A percentile compares a stretch with the other conserved stretches of the same genome.
These are phyloP conservation scores for Gasterosteus aculeatus DNA, from an alignment of 2,113 vertebrate species.

Conservation along the genomic window DNA sequence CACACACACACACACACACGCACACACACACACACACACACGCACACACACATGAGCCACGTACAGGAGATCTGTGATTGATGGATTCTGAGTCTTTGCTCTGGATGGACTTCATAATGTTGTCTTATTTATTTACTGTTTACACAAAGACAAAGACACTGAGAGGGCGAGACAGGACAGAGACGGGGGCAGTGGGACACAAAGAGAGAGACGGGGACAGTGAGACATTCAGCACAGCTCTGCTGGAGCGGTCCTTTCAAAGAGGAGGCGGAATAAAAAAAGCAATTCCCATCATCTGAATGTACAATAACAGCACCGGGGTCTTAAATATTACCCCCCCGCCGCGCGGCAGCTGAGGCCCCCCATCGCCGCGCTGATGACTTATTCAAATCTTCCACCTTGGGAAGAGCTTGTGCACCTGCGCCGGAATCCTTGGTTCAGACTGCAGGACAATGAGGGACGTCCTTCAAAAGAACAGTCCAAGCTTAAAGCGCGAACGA, in stretches of 20 bases:
- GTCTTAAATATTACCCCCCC: conserved; percentile 34
- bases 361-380: neutral
- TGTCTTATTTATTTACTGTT: neutral
- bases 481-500: no score
- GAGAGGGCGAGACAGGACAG: neutral
- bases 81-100: neutral
- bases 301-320: conserved; percentile 45
- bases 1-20: conserved; percentile 36
- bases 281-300: conserved; percentile 23
- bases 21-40: conserved; percentile 32
- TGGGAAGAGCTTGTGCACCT: neutral
- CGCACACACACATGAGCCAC: neutral
- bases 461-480: neutral
- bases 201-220: neutral
- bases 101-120: neutral
- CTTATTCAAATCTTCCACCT: conserved; percentile 15
- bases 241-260: neutral
- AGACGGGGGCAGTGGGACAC: no score
- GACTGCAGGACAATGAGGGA: neutral
- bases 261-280: neutral
- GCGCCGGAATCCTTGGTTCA: neutral
- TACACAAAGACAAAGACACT: neutral
- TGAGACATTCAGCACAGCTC: neutral
- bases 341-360: conserved; percentile 39
- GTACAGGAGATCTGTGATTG: neutral